phyloP scores from a whole-genome alignment of 2,113 vertebrate species.

The Callithrix jacchus region DNA sequence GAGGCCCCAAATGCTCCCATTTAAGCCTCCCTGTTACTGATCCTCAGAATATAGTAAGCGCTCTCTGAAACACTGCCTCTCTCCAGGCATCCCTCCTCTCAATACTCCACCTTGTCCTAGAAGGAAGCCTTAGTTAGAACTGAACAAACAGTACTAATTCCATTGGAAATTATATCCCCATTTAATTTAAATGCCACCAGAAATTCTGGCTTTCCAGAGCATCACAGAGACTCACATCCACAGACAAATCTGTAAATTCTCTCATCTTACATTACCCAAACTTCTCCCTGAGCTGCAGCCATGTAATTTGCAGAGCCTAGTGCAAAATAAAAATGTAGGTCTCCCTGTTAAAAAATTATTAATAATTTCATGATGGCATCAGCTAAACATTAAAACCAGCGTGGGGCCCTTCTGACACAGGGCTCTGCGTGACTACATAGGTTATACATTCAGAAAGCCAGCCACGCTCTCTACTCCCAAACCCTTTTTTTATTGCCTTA shows the following conservation, averaged over 20 bases:
- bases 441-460: fast-evolving
- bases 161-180: neutral
- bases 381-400: neutral
- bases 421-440: fast-evolving
- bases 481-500: neutral
- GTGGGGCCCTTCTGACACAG: neutral
- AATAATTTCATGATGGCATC: neutral
- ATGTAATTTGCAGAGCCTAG: neutral
- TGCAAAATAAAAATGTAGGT: neutral
- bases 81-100: neutral
- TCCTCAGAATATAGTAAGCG: neutral
- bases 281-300: neutral
- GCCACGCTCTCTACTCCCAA: fast-evolving
- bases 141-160: neutral
- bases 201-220: neutral
- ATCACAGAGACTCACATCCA: neutral
- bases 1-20: fast-evolving
- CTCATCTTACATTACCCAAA: neutral
- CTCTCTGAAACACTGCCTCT: neutral
- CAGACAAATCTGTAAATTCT: neutral
- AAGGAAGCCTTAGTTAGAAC: neutral
- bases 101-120: neutral
- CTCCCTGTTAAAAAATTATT: neutral
- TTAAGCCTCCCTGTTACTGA: neutral
- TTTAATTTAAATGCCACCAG: neutral